Evolutionary conservation across 30 jellyfish, hydroid and myxozoan species (phyloP).

Genomic region (Hydra vulgaris): DNA sequence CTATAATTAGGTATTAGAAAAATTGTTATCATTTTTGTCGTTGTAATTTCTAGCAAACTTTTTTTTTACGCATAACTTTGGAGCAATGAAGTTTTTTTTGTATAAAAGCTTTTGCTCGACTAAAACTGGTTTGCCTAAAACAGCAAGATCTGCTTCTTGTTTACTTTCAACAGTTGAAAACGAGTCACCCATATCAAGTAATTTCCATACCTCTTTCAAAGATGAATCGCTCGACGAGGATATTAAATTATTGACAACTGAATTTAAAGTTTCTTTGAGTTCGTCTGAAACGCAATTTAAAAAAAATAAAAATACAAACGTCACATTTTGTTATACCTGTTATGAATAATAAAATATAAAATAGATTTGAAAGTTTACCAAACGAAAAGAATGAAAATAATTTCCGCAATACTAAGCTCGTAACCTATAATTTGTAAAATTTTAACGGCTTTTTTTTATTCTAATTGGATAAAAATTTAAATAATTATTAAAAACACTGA

Average conservation of each 20-base stretch:
- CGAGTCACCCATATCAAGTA: constrained; percentile 9
- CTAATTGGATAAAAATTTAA: too few species aligned
- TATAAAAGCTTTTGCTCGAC: neutral
- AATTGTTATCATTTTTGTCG: neutral
- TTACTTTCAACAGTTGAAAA: constrained; percentile 1
- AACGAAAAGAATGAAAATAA: too few species aligned
- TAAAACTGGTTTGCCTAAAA: constrained; percentile 2
- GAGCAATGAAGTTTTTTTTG: neutral
- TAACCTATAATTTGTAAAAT: too few species aligned
- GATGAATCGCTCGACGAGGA: constrained; percentile 24
- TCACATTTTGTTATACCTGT: too few species aligned
- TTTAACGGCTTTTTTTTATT: too few species aligned
- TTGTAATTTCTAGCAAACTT: constrained; percentile 8
- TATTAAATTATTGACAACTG: neutral
- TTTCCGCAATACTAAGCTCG: too few species aligned
- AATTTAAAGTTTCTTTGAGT: neutral
- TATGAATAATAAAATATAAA: too few species aligned
- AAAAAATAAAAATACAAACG: neutral
- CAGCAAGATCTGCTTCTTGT: constrained; percentile 4
- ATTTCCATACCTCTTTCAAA: constrained; percentile 29
- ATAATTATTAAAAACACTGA: too few species aligned
- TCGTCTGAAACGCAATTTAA: neutral
- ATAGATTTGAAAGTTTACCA: too few species aligned
- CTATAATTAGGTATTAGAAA: neutral
- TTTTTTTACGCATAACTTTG: neutral